Evolutionary conservation across 2,797 vertebrate species (phyloP).

Genomic region (Rallus crepitans): DNA sequence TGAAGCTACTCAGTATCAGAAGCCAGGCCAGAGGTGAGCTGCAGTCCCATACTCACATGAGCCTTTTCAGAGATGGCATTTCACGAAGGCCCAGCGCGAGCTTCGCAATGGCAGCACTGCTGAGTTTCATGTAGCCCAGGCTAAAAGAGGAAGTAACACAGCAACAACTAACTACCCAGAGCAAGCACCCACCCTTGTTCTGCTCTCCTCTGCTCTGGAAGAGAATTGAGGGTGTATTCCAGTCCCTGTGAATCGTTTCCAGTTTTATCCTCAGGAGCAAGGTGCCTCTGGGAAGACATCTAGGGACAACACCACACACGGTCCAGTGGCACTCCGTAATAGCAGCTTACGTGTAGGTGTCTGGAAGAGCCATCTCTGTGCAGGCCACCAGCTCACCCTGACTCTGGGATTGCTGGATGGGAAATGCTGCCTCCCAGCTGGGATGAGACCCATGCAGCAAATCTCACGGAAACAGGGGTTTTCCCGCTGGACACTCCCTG

Average conservation of each 20-base stretch:
- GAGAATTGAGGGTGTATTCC: background rate
- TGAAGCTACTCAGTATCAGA: background rate
- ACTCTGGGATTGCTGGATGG: background rate
- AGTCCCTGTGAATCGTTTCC: background rate
- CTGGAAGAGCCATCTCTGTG: background rate
- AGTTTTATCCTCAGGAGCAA: background rate
- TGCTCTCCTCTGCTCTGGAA: background rate
- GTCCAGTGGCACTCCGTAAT: background rate
- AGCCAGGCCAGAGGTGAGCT: accelerated
- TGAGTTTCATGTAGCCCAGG: conserved; percentile 79
- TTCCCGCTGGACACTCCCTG: background rate
- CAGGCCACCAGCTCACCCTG: background rate
- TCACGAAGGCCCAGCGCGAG: conserved; percentile 74
- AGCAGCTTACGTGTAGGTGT: background rate
- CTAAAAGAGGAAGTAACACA: conserved; percentile 65
- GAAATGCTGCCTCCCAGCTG: background rate
- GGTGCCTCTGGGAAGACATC: background rate
- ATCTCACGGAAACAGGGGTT: background rate
- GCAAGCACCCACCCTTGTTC: background rate
- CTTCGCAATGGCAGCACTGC: conserved; percentile 33
- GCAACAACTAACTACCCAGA: background rate
- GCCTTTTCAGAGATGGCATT: conserved; percentile 73
- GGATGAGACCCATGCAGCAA: background rate
- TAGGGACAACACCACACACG: accelerated
- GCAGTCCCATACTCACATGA: conserved; percentile 80